Evolutionary conservation across 2,888 invertebrate species (phyloP), one percentile per base, ranked within the genome.

Genomic region (Microplitis deprimator): DNA sequence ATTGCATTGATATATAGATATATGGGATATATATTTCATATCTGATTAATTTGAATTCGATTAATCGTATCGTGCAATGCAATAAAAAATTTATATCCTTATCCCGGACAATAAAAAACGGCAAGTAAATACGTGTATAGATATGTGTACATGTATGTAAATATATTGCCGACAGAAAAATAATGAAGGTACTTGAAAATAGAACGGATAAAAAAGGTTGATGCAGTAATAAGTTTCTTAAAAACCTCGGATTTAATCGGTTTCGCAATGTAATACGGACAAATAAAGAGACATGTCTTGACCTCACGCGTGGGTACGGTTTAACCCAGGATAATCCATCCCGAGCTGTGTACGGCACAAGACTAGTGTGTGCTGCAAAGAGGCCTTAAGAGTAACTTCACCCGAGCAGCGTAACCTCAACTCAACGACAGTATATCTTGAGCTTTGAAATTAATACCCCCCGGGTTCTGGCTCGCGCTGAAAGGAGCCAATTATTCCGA

Each of bases 401-500:
- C 13, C 50, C 13, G 29, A 29, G 29, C 29, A 29, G 29, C 29
- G 13, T 29, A 65, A 65, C 20, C 65, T 65, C 20, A 29, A 38
- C 62, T 29, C 38, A 13, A 29, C 65, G 65, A 65, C 38, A 17
- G 50, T 74, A 68, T 74, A 67, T 68, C 74, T 68, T 73, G 67
- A 68, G 68, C 68, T 80, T 72, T 79, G 76, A 80, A 80, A 80
- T 79, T 79, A 80, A 80, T 79, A 75, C 80, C 73, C 80, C 75
- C 50, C 59, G 60, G 74, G 77, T 75, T 77, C 75, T 79, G 64
- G 20, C 73, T 69, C 40, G 65, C 68, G 75, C 72, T 80, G 79
- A 79, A 79, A 76, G 77, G 74, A 79, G 80, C 80, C 80, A 80
- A 80, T 80, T 80, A 80, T 80, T 73, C 80, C 79, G 62, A 79